A percentile compares a stretch with the other conserved stretches of the same genome.
These are phyloP conservation scores for Halictus rubicundus DNA, from an alignment of 1,140 invertebrate genomes.

Conservation along the genomic window DNA sequence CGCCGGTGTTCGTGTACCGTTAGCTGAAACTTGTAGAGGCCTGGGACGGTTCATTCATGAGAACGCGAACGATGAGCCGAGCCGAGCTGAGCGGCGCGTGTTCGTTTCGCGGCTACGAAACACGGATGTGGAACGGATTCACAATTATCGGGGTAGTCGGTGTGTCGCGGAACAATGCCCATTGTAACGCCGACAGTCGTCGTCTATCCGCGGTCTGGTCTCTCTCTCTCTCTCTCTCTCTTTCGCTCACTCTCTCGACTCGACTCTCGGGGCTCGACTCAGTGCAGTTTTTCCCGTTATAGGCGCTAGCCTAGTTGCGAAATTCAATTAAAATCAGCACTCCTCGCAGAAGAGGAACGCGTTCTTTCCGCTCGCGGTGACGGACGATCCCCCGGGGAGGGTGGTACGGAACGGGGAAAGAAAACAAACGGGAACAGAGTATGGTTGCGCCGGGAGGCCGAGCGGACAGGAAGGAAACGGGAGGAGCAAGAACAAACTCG, in stretches of 20 bases:
- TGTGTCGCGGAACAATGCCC: conserved; percentile 67
- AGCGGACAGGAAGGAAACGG: background rate
- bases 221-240: background rate
- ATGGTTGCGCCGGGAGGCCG: background rate
- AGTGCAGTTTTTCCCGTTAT: conserved; percentile 69
- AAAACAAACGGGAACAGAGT: too few relatives aligned
- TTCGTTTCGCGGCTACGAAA: background rate
- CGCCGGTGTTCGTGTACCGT: too few relatives aligned
- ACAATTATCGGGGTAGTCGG: conserved; percentile 42
- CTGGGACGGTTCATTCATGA: too few relatives aligned
- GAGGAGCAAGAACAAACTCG: background rate
- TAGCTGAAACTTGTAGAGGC: too few relatives aligned
- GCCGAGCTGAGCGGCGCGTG: too few relatives aligned
- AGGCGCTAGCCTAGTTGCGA: conserved; percentile 76
- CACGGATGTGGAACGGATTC: conserved; percentile 37
- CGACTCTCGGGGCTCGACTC: conserved; percentile 2
- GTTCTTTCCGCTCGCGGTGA: conserved; percentile 11
- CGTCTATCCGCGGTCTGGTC: conserved; percentile 64
- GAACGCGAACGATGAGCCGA: too few relatives aligned
- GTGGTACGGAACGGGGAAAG: background rate
- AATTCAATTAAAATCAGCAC: conserved; percentile 78
- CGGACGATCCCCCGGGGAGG: background rate
- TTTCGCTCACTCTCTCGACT: background rate
- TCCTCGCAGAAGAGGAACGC: too few relatives aligned
- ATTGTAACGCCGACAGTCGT: conserved; percentile 64